phyloP scores from a whole-genome alignment of 2,797 vertebrate species.

The Todus mexicanus region DNA sequence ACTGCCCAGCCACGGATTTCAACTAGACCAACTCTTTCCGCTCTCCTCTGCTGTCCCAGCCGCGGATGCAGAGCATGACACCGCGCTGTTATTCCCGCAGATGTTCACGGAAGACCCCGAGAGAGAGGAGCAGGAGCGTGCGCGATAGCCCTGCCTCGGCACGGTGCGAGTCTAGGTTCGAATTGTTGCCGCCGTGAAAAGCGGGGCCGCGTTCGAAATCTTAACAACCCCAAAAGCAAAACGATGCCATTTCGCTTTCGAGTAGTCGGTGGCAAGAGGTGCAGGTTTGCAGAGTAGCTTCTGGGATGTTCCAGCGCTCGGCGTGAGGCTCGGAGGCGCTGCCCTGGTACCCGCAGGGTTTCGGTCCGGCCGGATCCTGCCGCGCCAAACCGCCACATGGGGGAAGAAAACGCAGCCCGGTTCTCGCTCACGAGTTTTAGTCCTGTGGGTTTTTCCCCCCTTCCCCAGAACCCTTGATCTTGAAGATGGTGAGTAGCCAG shows the following conservation, averaged over 20 bases:
- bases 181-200: constrained; percentile 24
- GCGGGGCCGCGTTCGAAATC: neutral
- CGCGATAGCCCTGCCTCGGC: neutral
- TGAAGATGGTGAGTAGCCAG: constrained; percentile 99
- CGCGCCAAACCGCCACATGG: constrained; percentile 47
- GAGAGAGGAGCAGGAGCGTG: neutral
- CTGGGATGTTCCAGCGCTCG: neutral
- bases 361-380: neutral
- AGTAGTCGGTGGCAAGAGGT: neutral
- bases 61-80: neutral
- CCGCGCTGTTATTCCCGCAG: neutral
- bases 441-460: constrained; percentile 58
- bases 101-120: neutral
- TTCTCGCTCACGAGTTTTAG: constrained; percentile 53
- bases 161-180: neutral
- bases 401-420: constrained; percentile 48
- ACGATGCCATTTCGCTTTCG: neutral
- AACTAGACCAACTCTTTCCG: too few relatives aligned
- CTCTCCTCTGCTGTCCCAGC: neutral
- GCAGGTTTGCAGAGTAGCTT: neutral
- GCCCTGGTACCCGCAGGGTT: neutral
- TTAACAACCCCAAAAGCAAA: neutral
- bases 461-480: constrained; percentile 77
- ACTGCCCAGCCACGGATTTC: neutral
- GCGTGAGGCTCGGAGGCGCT: accelerated